These are phyloP conservation scores for Anarhynchus alexandrinus DNA, from an alignment of 2,113 vertebrate genomes.

Conservation along the genomic window DNA sequence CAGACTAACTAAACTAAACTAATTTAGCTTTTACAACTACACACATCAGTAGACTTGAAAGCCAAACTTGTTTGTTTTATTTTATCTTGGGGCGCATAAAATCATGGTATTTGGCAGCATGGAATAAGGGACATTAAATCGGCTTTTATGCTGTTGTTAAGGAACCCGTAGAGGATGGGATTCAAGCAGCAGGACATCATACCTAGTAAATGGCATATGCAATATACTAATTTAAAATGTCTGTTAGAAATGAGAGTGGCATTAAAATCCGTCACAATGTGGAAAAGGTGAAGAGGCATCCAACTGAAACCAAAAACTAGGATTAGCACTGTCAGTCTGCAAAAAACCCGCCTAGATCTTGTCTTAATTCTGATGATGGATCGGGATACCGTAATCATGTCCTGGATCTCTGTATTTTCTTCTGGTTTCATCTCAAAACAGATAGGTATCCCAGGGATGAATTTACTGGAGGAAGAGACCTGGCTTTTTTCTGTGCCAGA, in stretches of 20 bases:
- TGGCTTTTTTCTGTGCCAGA: slow-evolving; percentile 68
- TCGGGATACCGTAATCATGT: slow-evolving; percentile 63
- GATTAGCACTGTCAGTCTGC: slow-evolving; percentile 78
- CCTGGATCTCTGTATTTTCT: slow-evolving; percentile 67
- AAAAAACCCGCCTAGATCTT: slow-evolving; percentile 78
- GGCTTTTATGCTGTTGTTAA: slow-evolving; percentile 84
- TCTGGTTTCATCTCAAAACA: slow-evolving; percentile 82
- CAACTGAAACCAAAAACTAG: slow-evolving; percentile 82
- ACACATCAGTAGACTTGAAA: background rate
- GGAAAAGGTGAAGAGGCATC: slow-evolving; percentile 86
- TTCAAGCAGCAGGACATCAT: slow-evolving; percentile 86
- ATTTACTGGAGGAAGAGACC: slow-evolving; percentile 66
- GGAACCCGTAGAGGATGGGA: slow-evolving; percentile 83
- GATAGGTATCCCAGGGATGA: slow-evolving; percentile 77
- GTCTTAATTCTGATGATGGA: slow-evolving; percentile 74
- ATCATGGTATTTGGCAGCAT: slow-evolving; percentile 74
- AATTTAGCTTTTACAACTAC: background rate
- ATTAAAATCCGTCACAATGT: slow-evolving; percentile 83
- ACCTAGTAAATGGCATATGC: slow-evolving; percentile 83
- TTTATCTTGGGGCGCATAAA: slow-evolving; percentile 14
- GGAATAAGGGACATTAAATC: slow-evolving; percentile 79
- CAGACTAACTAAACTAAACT: background rate
- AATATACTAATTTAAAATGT: slow-evolving; percentile 84
- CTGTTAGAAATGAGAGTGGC: slow-evolving; percentile 82
- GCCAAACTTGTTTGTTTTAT: background rate